Base-by-base conservation (phyloP, 2,113 vertebrate genomes). In the Bufo bufo region DNA sequence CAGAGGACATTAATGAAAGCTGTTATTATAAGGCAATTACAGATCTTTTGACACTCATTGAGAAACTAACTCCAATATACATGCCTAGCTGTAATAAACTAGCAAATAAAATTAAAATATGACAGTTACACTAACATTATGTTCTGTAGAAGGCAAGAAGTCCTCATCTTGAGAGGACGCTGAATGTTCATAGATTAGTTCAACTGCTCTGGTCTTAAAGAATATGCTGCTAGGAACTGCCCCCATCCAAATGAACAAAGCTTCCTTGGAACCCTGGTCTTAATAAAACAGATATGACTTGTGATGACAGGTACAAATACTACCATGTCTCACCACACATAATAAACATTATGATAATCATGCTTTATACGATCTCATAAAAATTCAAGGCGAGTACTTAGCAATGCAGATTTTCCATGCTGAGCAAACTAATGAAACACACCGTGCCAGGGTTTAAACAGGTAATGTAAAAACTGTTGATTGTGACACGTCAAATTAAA, bases 401-500 rank as follows among this genome's bases (percentile, higher is more conserved):
- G 75, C 20, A 77, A 11, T 23, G 20, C 19, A 77, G 17, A n/a
- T n/a, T 77, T 77, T n/a, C 5, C 45, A 74, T 49, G 16, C 49
- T 74, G 2, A 33, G 12, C 23, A 72, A 45, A 16, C 33, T 13
- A 52, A 50, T 52, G 49, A 77, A 77, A 52, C 19, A 49, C 50
- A 61, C 13, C 17, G 12, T 9, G 47, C 13, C 33, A 78, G n/a
- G 13, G n/a, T 61, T 77, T 65, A 50, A 17, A 49, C 74, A 86
- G 75, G 12, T 33, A 33, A 77, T 9, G 12, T 58, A 74, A 61
- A 77, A 59, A 85, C 74, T 45, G 9, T 58, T 85, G 43, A 49
- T 77, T 61, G 56, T 85, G 72, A 85, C 19, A 85, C 45, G 12
- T 13, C 43, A 59, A 74, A 85, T 85, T 85, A 63, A 77, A 58